Base-by-base conservation (phyloP, 37 sponge, comb jelly and placozoan species). In the Spongilla lacustris region DNA sequence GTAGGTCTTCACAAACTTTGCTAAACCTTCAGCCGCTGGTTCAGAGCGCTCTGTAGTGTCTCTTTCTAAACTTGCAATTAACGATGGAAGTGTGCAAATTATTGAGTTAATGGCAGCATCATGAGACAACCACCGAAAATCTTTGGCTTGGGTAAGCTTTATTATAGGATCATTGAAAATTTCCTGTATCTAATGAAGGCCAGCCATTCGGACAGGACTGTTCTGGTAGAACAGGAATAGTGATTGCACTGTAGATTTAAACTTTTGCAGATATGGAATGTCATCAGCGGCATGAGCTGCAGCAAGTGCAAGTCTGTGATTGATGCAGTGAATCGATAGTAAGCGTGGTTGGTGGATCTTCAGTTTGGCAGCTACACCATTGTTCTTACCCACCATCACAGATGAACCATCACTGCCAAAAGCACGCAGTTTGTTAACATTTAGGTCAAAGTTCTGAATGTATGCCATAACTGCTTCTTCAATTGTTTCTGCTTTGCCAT, bases 121-220 rank as follows among this genome's bases (percentile, higher is more conserved):
- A 76, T 81, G 82, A 27, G 83, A 82, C 32, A 82, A 67, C 88
- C 88, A 88, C 2, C 88, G 69, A 26, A 81, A 72, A 88, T 81
- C 74, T n/a, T 38, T 82, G 22, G 88, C 71, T 71, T 37, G 36
- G 72, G 75, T 88, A 50, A 67, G 77, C 58, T 82, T 77, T 24
- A 85, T 78, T 25, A 25, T 66, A 27, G 83, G 89, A 41, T 88
- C 83, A 68, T 84, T 67, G 32, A 78, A 26, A 24, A 89, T 32
- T 29, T 76, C 68, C 66, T 89, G 90, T 14, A 89, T 81, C 23
- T 73, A 80, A 83, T 88, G 84, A n/a, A 82, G 73, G 26, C 38
- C 28, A 49, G 73, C 84, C 50, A 84, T 67, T 66, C 74, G 81
- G 36, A 84, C 85, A 33, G 90, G 38, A 84, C 84, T 83, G 27